These are phyloP conservation scores for Cyanoliseus patagonus DNA, from an alignment of 2,113 vertebrate species.

Conservation along the genomic window DNA sequence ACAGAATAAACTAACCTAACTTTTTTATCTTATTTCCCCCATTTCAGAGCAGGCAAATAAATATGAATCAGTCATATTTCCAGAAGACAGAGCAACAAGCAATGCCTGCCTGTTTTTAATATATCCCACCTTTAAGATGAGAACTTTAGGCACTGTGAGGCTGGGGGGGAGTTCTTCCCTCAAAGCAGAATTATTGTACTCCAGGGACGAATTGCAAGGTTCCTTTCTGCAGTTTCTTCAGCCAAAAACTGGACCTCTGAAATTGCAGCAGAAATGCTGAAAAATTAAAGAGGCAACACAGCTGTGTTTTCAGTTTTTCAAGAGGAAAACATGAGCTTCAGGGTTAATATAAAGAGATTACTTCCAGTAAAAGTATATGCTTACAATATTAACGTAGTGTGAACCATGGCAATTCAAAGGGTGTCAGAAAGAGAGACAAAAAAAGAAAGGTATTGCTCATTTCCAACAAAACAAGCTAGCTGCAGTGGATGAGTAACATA, in stretches of 20 bases:
- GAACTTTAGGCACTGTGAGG: neutral
- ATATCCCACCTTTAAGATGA: neutral
- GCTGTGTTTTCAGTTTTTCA: neutral
- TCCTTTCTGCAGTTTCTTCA: neutral
- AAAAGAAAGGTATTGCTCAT: neutral
- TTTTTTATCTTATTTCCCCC: neutral
- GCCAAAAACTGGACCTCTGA: neutral
- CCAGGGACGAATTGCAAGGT: neutral
- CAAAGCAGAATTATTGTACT: neutral
- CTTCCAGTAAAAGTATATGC: neutral
- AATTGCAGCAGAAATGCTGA: neutral
- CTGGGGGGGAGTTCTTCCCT: neutral
- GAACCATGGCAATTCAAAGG: neutral
- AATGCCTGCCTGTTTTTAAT: neutral
- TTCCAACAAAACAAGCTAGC: neutral
- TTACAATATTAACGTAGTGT: neutral
- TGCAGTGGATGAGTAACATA: conserved; percentile 8
- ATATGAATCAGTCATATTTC: neutral
- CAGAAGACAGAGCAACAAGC: neutral
- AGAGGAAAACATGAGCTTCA: neutral
- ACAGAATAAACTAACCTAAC: neutral
- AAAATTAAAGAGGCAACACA: neutral
- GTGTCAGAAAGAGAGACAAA: neutral
- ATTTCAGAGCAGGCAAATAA: neutral
- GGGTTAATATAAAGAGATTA: neutral